phyloP scores from a whole-genome alignment of 2,113 vertebrate genomes.

The Tragulus kanchil region DNA sequence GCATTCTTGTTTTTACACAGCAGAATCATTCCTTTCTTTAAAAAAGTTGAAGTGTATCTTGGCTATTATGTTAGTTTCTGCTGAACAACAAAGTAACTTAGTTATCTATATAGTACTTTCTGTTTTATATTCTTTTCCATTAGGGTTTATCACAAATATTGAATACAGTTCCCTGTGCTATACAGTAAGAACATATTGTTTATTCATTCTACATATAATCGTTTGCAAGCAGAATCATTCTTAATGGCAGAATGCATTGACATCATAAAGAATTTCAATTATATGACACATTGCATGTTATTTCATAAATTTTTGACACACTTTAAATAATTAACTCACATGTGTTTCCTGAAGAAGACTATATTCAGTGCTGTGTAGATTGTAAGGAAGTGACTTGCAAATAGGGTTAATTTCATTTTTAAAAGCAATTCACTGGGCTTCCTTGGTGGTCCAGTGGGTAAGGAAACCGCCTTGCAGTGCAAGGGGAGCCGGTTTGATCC shows the following conservation, averaged over 20 bases:
- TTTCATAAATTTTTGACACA: not conserved
- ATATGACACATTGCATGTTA: not conserved
- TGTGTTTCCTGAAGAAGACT: not conserved
- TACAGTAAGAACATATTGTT: not conserved
- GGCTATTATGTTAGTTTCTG: not conserved
- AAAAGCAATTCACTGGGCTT: not conserved
- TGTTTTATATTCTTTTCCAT: not conserved
- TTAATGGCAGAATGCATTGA: not conserved
- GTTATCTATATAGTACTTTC: not conserved
- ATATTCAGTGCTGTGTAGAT: not conserved
- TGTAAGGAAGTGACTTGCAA: not conserved
- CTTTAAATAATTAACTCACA: not conserved
- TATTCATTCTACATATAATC: not conserved
- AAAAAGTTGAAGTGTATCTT: not conserved
- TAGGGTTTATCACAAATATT: not conserved
- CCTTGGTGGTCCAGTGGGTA: too few relatives aligned
- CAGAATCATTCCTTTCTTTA: not conserved
- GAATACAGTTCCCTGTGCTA: not conserved
- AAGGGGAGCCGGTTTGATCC: too few relatives aligned
- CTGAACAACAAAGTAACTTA: not conserved
- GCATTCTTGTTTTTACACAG: not conserved
- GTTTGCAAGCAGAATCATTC: not conserved
- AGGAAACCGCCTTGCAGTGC: too few relatives aligned
- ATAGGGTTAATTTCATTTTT: not conserved
- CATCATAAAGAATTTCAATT: not conserved